Conservation (phyloP, 2,113 vertebrate species). For the Paradisaea rubra region DNA sequence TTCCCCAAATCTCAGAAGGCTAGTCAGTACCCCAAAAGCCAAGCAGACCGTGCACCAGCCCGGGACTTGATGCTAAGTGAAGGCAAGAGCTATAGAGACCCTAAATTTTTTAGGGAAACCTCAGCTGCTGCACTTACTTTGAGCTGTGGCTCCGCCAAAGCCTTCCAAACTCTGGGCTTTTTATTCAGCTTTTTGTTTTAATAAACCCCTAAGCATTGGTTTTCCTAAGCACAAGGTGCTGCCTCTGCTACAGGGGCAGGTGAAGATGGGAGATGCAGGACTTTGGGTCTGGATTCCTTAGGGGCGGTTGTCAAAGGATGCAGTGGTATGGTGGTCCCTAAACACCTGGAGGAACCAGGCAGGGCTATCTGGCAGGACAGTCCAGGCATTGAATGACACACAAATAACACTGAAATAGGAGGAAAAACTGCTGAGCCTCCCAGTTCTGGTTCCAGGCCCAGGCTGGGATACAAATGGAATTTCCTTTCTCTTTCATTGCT, state of each 20-base stretch:
- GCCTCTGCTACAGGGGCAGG: background rate
- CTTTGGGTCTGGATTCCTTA: background rate
- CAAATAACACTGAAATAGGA: background rate
- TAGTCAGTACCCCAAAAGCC: background rate
- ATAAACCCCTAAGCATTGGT: background rate
- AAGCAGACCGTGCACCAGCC: background rate
- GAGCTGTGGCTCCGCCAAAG: background rate
- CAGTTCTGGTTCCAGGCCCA: background rate
- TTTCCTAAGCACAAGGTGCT: background rate
- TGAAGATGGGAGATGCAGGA: accelerated
- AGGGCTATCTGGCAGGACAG: no score
- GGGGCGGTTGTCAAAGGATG: background rate
- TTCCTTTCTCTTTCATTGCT: background rate
- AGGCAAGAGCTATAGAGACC: background rate
- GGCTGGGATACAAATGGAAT: background rate
- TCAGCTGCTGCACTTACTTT: background rate
- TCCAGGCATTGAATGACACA: background rate
- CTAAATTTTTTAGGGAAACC: background rate
- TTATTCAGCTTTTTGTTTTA: background rate
- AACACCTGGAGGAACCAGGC: background rate
- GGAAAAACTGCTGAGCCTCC: background rate
- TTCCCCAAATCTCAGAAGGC: background rate
- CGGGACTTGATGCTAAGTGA: background rate
- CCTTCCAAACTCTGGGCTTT: background rate
- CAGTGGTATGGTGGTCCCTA: background rate